These are phyloP conservation scores for Cryptus viduatorius DNA, from an alignment of 2,888 invertebrate genomes.

Conservation along the genomic window DNA sequence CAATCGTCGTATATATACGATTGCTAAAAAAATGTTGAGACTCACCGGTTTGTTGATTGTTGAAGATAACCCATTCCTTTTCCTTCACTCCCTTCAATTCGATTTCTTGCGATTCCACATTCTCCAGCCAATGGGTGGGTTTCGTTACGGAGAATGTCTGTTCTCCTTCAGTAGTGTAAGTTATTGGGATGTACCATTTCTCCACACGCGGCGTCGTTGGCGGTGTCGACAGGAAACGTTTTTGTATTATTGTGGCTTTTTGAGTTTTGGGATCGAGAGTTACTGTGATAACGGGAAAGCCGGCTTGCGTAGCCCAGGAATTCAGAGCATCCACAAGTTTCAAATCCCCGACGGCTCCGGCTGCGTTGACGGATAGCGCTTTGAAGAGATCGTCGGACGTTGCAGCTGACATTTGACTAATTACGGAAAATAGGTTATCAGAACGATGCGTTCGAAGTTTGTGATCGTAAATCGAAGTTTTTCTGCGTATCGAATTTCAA, in stretches of 20 bases:
- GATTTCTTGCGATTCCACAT: slow-evolving; percentile 73
- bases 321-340: slow-evolving; percentile 82
- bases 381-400: slow-evolving; percentile 86
- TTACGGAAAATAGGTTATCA: slow-evolving; percentile 14
- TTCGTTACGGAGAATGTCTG: slow-evolving; percentile 85
- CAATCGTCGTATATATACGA: background rate
- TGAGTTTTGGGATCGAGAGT: slow-evolving; percentile 85
- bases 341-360: background rate
- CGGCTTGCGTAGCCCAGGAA: slow-evolving; percentile 89
- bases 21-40: too few species aligned
- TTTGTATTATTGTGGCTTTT: slow-evolving; percentile 85
- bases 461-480: slow-evolving; percentile 73
- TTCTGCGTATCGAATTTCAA: slow-evolving; percentile 71
- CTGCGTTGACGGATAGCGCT: background rate
- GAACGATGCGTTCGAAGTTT: slow-evolving; percentile 39
- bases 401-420: slow-evolving; percentile 79
- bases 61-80: slow-evolving; percentile 88
- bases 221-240: slow-evolving; percentile 71
- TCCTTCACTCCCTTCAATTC: slow-evolving; percentile 80
- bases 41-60: slow-evolving; percentile 88
- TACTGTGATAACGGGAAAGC: slow-evolving; percentile 89
- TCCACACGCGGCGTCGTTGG: background rate
- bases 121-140: slow-evolving; percentile 86
- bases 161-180: slow-evolving; percentile 70
- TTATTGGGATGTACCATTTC: slow-evolving; percentile 80